These are phyloP conservation scores for Laspeyria flexula DNA, from an alignment of 2,888 invertebrate species.

Conservation along the genomic window DNA sequence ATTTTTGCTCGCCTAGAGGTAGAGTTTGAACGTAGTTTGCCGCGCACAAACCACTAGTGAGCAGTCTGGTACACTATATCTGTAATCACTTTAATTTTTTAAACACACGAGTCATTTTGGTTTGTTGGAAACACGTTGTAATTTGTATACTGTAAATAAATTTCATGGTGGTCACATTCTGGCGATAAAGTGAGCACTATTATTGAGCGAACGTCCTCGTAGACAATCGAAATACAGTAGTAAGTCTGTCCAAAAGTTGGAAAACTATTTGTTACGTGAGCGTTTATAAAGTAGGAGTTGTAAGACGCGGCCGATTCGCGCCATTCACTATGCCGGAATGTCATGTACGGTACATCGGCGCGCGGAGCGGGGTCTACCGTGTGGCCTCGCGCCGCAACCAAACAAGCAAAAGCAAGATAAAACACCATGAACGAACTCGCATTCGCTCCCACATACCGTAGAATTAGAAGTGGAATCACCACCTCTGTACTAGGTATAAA, in stretches of 20 bases:
- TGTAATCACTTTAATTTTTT: conserved; percentile 63
- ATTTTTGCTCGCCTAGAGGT: conserved; percentile 57
- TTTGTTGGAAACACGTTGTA: conserved; percentile 57
- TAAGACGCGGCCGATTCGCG: conserved; percentile 64
- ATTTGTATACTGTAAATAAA: conserved; percentile 49
- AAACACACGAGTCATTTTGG: conserved; percentile 76
- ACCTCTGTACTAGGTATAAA: neutral
- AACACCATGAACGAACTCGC: conserved; percentile 47
- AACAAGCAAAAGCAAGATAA: conserved; percentile 58
- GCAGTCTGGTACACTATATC: conserved; percentile 61
- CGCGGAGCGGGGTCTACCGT: conserved; percentile 32
- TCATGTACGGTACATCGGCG: conserved; percentile 27
- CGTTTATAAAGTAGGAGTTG: conserved; percentile 36
- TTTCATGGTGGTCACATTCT: conserved; percentile 51
- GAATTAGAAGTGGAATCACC: conserved; percentile 35
- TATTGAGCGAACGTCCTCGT: conserved; percentile 15
- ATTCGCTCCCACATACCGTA: conserved; percentile 48
- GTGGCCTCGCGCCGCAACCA: conserved; percentile 33
- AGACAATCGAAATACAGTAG: conserved; percentile 14
- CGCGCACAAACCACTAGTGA: conserved; percentile 64
- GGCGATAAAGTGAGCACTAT: conserved; percentile 29
- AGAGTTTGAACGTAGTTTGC: conserved; percentile 49
- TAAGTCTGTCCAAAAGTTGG: conserved; percentile 57
- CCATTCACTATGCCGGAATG: conserved; percentile 67
- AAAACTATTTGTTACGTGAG: conserved; percentile 51